Evolutionary conservation across 2,797 vertebrate genomes (phyloP).

Genomic region (Sebastes hubbsi): DNA sequence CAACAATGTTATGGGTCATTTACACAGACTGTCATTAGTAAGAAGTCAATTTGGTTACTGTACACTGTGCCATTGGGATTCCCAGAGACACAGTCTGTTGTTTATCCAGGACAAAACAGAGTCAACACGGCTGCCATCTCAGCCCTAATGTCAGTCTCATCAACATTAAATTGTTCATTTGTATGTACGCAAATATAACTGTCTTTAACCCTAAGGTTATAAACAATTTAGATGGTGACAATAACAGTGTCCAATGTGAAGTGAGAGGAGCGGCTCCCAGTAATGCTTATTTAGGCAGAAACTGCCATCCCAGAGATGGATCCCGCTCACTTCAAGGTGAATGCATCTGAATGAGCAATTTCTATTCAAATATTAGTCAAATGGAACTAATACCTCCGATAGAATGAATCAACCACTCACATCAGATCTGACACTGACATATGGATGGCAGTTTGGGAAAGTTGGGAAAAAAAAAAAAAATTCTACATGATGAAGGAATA

Average conservation of each 20-base stretch:
- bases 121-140: conserved; percentile 16
- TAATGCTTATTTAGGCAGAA: conserved; percentile 62
- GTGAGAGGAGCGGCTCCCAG: conserved; percentile 26
- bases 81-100: background rate
- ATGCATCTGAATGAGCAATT: conserved; percentile 69
- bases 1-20: conserved; percentile 30
- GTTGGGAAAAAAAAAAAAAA: conserved; percentile 51
- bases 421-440: conserved; percentile 68
- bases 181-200: conserved; percentile 63
- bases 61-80: background rate
- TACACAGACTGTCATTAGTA: conserved; percentile 22
- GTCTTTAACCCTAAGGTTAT: conserved; percentile 70
- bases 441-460: conserved; percentile 46
- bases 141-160: conserved; percentile 60
- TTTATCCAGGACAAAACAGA: background rate
- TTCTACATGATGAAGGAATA: conserved; percentile 4
- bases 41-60: background rate
- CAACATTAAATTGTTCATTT: conserved; percentile 64
- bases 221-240: conserved; percentile 66
- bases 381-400: conserved; percentile 73
- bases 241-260: conserved; percentile 57
- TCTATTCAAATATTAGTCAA: conserved; percentile 71
- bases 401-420: conserved; percentile 63
- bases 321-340: conserved; percentile 71
- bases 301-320: conserved; percentile 57